Percentiles rank a stretch among this genome's conserved stretches.
phyloP scores from a whole-genome alignment of 1,140 invertebrate species.

The Psix sp. region DNA sequence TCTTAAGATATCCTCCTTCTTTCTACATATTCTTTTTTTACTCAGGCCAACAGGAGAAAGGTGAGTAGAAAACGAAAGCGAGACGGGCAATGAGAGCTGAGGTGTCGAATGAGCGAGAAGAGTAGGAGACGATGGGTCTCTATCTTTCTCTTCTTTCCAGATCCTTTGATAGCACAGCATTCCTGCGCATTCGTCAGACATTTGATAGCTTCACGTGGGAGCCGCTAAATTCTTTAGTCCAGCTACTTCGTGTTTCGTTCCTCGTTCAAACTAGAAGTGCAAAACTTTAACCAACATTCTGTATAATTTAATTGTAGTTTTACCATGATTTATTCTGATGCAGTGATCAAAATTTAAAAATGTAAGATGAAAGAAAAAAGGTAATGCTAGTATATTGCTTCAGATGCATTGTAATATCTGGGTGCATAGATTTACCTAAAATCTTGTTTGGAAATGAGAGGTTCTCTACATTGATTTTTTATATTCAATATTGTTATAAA shows the following conservation, averaged over 20 bases:
- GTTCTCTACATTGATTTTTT: no score
- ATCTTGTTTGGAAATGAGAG: no score
- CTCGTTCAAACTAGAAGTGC: constrained; percentile 3
- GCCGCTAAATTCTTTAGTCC: constrained; percentile 67
- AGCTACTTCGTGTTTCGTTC: constrained; percentile 54
- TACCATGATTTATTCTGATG: no score
- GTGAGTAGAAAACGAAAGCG: constrained; percentile 53
- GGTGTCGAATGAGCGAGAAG: constrained; percentile 45
- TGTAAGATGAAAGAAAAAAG: no score
- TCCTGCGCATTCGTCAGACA: constrained; percentile 76
- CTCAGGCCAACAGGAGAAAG: constrained; percentile 33
- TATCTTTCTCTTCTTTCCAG: constrained; percentile 45
- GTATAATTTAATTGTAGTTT: neutral
- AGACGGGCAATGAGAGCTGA: constrained; percentile 41
- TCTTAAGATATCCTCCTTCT: constrained; percentile 71
- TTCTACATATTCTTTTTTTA: constrained; percentile 40
- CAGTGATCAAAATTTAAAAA: no score
- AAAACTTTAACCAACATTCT: neutral
- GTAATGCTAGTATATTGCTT: no score
- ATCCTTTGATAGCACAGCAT: constrained; percentile 75
- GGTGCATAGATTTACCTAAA: no score
- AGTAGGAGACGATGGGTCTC: constrained; percentile 35
- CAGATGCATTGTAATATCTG: no score
- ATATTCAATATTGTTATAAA: no score
- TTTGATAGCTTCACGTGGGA: constrained; percentile 76